Base-by-base conservation (phyloP, 2,113 vertebrate genomes). In the Manacus vitellinus region DNA sequence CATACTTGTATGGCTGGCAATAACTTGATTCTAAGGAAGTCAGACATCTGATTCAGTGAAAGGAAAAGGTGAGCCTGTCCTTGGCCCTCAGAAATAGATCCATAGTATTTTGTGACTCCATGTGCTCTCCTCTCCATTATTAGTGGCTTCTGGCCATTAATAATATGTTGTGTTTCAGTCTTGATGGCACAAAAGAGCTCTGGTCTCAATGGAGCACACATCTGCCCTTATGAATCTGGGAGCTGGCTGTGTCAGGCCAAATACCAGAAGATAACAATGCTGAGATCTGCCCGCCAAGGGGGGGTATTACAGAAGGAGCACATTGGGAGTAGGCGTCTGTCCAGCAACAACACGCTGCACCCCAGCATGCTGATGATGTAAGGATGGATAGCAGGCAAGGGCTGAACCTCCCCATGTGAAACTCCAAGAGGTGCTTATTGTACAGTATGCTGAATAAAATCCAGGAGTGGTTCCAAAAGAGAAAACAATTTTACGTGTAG, bases 171-270 rank as follows among this genome's bases (percentile, higher is more conserved):
- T 81, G 31, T 80, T 96, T 89, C 75, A 61, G 58, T 70, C 68
- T 88, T 43, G 62, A 41, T 86, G 70, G 85, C 83, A 87, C 47
- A 55, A 67, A 59, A 74, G 72, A 55, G 27, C 80, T 91, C 52
- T 95, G 61, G 28, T 96, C 52, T 88, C 83, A 92, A 79, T 49
- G 86, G 66, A 75, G 46, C 31, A 25, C 68, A 13, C 44, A 55
- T 89, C 91, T 96, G 44, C 80, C n/a, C 25, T 82, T 79, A 12
- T 62, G 80, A 89, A 70, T 87, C 59, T 89, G 88, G 76, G 70
- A 95, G 76, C 88, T 92, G 92, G 55, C 75, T 90, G 54, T 78
- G 44, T 92, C 52, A 78, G 61, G 59, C 79, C 75, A 80, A 83
- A 61, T 88, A 81, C 27, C 83, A 92, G 62, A 74, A 77, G 72